phyloP scores from a whole-genome alignment of 2,113 vertebrate genomes.

The Pontoporia blainvillei region DNA sequence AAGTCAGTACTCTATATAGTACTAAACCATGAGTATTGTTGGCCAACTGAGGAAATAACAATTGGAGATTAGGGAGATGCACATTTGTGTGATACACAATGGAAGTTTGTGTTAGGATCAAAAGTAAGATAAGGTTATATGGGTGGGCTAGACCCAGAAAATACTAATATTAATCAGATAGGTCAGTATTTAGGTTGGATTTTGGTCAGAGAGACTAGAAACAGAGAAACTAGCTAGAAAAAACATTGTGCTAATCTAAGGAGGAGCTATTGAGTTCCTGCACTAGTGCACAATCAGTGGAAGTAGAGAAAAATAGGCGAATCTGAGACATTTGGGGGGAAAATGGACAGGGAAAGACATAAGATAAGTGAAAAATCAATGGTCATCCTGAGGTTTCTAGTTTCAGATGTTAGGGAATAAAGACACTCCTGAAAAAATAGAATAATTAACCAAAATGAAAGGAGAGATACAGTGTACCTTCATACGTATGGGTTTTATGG shows the following conservation, averaged over 20 bases:
- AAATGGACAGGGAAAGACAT: background rate
- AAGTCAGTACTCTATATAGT: background rate
- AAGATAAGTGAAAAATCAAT: background rate
- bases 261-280: background rate
- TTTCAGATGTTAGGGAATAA: background rate
- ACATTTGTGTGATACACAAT: background rate
- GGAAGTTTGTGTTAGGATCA: background rate
- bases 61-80: background rate
- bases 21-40: background rate
- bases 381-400: background rate
- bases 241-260: background rate
- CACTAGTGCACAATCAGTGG: background rate
- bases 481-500: background rate
- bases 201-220: background rate
- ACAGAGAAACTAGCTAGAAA: background rate
- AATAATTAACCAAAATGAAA: background rate
- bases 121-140: background rate
- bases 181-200: background rate
- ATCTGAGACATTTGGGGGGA: background rate
- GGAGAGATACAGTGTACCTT: background rate
- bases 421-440: background rate
- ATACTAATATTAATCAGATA: background rate
- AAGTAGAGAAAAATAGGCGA: background rate
- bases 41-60: background rate
- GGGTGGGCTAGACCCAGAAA: background rate